phyloP scores from a whole-genome alignment of 1,140 invertebrate species.

The Brachionus manjavacas region DNA sequence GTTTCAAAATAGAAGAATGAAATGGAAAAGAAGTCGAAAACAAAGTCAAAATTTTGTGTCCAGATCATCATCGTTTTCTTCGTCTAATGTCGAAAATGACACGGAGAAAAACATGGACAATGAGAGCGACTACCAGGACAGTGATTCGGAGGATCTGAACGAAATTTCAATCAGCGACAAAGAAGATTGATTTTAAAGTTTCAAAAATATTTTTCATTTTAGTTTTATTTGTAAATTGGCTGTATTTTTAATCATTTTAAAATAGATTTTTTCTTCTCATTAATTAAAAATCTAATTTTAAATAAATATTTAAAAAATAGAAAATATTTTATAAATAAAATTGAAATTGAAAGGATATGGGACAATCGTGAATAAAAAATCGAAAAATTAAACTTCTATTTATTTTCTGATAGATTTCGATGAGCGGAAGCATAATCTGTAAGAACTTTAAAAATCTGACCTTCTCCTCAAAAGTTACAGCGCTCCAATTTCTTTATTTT shows the following conservation, averaged over 20 bases:
- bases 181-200: background rate
- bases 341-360: too few relatives aligned
- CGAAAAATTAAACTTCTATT: too few relatives aligned
- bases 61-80: background rate
- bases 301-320: background rate
- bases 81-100: background rate
- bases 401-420: too few relatives aligned
- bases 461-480: too few relatives aligned
- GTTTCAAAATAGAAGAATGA: conserved; percentile 43
- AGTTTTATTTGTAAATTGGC: background rate
- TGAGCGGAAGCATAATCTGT: too few relatives aligned
- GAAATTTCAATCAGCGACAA: conserved; percentile 15
- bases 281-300: background rate
- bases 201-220: background rate
- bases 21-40: conserved; percentile 42
- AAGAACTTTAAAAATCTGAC: too few relatives aligned
- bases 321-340: too few relatives aligned
- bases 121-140: background rate
- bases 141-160: background rate
- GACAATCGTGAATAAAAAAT: too few relatives aligned
- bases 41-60: background rate
- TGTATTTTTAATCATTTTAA: background rate
- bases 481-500: too few relatives aligned
- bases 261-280: background rate
- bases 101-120: background rate